These are phyloP conservation scores for Procavia capensis DNA, from an alignment of 2,113 vertebrate species.

Conservation along the genomic window DNA sequence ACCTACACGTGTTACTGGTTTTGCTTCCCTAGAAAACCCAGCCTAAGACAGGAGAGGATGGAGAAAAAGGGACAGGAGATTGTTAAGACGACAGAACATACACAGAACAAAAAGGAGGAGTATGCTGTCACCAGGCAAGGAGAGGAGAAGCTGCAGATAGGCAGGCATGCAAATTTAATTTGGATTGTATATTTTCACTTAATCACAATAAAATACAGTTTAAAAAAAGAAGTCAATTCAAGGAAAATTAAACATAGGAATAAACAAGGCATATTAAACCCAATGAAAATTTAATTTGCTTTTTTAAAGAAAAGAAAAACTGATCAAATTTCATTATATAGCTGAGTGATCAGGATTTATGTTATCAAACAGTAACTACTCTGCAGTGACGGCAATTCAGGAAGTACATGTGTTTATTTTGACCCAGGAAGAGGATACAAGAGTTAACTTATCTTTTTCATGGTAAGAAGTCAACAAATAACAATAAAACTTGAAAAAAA, in stretches of 20 bases:
- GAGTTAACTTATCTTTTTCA: not conserved
- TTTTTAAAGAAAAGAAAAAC: not conserved
- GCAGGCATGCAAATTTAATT: no score
- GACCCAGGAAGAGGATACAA: not conserved
- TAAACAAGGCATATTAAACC: constrained; percentile 25
- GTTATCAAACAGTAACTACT: not conserved
- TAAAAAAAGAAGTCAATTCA: constrained; percentile 41
- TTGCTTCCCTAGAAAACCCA: no score
- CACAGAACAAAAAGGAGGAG: no score
- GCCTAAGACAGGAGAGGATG: no score
- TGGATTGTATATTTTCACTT: no score
- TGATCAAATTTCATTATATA: not conserved
- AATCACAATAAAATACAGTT: no score
- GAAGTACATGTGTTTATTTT: not conserved
- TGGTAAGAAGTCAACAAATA: constrained; percentile 29
- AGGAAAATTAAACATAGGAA: constrained; percentile 13
- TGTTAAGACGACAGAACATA: no score
- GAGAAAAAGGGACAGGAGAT: no score
- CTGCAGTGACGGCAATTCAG: not conserved
- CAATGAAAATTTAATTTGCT: not conserved
- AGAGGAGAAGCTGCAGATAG: no score
- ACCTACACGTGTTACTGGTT: no score
- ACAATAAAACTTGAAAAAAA: not conserved
- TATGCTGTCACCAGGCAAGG: no score
- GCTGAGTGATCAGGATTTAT: not conserved